Evolutionary conservation across 1,140 invertebrate species (phyloP).

Genomic region (Trypoxylus dichotomus): DNA sequence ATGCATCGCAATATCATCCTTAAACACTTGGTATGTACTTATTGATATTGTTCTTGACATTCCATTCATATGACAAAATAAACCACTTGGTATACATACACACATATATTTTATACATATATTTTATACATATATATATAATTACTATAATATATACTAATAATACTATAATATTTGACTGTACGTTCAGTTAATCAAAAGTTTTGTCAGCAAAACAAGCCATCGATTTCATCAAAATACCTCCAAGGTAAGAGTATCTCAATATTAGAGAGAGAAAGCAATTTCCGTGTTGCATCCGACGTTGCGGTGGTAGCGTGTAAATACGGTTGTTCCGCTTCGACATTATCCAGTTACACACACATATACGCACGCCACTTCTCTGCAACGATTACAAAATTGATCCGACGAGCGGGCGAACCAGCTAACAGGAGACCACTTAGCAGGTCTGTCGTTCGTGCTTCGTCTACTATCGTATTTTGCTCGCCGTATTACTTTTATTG

Average conservation of each 20-base stretch:
- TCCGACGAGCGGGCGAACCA: conserved; percentile 2
- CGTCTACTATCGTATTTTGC: background rate
- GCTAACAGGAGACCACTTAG: conserved; percentile 13
- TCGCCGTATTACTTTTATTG: background rate
- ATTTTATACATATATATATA: too few species aligned
- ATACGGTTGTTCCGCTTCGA: conserved; percentile 8
- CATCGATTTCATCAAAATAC: background rate
- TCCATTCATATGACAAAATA: too few species aligned
- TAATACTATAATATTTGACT: too few species aligned
- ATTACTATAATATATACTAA: too few species aligned
- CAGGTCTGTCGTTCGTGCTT: conserved; percentile 10
- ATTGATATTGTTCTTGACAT: too few species aligned
- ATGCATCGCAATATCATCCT: too few species aligned
- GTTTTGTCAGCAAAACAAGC: background rate
- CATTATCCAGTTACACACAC: conserved; percentile 21
- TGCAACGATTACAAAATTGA: conserved; percentile 15
- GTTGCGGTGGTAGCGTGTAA: conserved; percentile 4
- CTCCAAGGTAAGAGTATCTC: background rate
- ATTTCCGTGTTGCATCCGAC: conserved; percentile 18
- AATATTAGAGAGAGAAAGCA: conserved; percentile 9
- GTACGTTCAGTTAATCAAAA: background rate
- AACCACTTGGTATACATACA: too few species aligned
- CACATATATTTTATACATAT: too few species aligned
- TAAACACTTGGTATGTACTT: too few species aligned
- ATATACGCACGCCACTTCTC: background rate